Conservation (phyloP, 2,113 vertebrate genomes). For the Quiscalus mexicanus region DNA sequence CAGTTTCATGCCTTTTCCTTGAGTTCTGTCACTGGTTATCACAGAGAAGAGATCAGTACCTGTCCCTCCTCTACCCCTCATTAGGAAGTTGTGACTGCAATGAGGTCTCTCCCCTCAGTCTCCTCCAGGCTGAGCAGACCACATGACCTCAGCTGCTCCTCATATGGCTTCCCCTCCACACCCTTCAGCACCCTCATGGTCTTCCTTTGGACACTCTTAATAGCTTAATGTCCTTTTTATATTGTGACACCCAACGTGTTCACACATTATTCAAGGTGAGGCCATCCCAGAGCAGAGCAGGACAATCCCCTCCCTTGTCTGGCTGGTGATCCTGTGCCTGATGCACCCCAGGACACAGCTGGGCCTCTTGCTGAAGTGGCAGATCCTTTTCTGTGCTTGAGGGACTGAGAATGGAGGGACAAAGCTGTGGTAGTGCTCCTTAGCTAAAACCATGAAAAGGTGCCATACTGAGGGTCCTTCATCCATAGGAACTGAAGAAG, state of each 20-base stretch:
- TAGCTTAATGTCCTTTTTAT: neutral
- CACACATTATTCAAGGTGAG: neutral
- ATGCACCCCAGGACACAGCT: accelerated
- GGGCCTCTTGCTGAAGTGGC: neutral
- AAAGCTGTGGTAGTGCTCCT: neutral
- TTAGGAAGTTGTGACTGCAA: neutral
- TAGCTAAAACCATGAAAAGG: neutral
- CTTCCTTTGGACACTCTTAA: neutral
- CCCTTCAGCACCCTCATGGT: neutral
- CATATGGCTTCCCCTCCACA: accelerated
- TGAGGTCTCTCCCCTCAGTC: neutral
- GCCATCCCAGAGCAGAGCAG: accelerated
- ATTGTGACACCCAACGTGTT: neutral
- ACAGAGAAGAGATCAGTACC: neutral
- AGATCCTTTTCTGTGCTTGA: neutral
- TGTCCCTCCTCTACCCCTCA: neutral
- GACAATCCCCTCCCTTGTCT: neutral
- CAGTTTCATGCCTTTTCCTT: neutral
- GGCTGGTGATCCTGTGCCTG: accelerated
- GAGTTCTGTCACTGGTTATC: no score
- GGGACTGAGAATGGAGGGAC: neutral
- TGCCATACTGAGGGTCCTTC: neutral
- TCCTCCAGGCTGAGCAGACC: neutral
- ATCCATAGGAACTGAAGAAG: neutral
- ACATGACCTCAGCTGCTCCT: neutral